These are phyloP conservation scores for Micropoecilia bifurca DNA, from an alignment of 2,797 vertebrate species.

Conservation along the genomic window DNA sequence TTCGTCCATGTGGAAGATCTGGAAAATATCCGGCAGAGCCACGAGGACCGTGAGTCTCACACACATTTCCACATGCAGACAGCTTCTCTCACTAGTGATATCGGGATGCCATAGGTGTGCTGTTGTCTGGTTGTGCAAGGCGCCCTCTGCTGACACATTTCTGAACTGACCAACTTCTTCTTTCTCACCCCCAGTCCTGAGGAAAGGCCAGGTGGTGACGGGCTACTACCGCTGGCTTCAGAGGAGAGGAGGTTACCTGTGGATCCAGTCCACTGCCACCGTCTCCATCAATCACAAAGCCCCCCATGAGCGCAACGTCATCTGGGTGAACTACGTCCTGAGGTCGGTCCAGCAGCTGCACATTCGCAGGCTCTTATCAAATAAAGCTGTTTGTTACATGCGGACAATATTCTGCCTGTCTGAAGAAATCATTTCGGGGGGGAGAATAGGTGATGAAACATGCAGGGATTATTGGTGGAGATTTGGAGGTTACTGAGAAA, in stretches of 20 bases:
- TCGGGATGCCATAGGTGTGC: conserved; percentile 14
- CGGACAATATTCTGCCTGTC: conserved; percentile 47
- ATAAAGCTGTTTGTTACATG: conserved; percentile 27
- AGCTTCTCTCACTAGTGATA: conserved; percentile 2
- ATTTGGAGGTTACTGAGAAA: conserved; percentile 44
- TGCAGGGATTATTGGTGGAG: conserved; percentile 43
- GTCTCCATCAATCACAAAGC: conserved; percentile 91
- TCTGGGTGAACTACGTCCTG: conserved; percentile 93
- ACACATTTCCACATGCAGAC: conserved; percentile 2
- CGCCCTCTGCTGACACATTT: conserved; percentile 72
- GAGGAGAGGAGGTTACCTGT: conserved; percentile 89
- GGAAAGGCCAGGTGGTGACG: conserved; percentile 92
- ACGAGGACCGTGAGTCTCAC: conserved; percentile 86
- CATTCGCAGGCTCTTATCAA: conserved; percentile 6
- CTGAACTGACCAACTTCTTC: conserved; percentile 28
- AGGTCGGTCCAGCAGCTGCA: conserved; percentile 77
- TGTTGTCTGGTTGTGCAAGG: conserved; percentile 37
- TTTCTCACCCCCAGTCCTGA: conserved; percentile 79
- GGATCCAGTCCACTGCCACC: conserved; percentile 92
- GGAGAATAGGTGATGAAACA: conserved; percentile 58
- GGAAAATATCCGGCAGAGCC: conserved; percentile 87
- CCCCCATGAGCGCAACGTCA: conserved; percentile 90
- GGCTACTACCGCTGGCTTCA: conserved; percentile 92
- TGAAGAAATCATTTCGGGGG: conserved; percentile 52
- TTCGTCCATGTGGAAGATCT: conserved; percentile 90